Evolutionary conservation across 2,113 vertebrate species (phyloP).

Genomic region (Petromus typicus): DNA sequence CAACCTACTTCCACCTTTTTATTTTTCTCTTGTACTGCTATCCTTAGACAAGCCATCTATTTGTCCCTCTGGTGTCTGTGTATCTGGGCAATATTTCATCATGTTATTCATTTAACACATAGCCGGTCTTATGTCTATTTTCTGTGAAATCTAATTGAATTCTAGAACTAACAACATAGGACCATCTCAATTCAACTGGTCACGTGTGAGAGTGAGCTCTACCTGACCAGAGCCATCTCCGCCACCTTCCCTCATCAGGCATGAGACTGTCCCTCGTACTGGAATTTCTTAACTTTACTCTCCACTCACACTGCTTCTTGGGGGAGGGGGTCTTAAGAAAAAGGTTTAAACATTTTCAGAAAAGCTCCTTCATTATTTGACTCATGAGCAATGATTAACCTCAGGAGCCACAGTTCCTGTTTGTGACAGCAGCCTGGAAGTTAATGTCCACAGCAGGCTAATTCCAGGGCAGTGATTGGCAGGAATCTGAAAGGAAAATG

Average conservation of each 20-base stretch:
- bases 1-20: neutral
- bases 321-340: neutral
- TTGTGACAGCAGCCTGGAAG: neutral
- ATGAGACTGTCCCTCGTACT: neutral
- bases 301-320: neutral
- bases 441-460: neutral
- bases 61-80: neutral
- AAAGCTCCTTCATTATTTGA: neutral
- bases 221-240: neutral
- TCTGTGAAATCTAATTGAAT: neutral
- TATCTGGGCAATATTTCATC: neutral
- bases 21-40: neutral
- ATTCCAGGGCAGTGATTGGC: neutral
- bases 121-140: neutral
- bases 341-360: constrained; percentile 14
- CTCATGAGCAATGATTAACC: neutral
- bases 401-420: neutral
- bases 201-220: neutral
- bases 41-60: neutral
- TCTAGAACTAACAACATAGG: neutral
- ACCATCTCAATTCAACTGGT: neutral
- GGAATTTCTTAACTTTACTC: neutral
- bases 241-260: neutral
- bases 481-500: constrained; percentile 3
- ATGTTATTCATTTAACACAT: neutral